These are phyloP conservation scores for Trachops cirrhosus DNA, from an alignment of 2,797 vertebrate genomes.

Conservation along the genomic window DNA sequence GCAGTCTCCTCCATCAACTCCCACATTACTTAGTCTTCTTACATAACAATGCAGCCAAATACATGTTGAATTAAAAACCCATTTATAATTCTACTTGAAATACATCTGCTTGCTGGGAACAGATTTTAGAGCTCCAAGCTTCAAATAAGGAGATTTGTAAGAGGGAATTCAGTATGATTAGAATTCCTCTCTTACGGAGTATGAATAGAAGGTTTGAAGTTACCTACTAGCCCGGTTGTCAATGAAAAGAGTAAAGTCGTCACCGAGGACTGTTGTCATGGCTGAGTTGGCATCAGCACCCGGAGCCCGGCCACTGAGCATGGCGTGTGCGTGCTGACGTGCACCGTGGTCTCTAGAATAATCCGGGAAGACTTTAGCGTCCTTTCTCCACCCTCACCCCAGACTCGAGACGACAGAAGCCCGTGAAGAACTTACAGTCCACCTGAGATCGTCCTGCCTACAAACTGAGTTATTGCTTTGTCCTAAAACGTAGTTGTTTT, in stretches of 20 bases:
- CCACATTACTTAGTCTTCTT: slow-evolving; percentile 49
- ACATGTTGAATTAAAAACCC: slow-evolving; percentile 65
- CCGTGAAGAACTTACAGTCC: not conserved
- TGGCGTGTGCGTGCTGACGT: not conserved
- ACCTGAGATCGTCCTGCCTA: slow-evolving; percentile 37
- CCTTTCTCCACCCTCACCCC: not conserved
- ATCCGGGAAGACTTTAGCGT: not conserved
- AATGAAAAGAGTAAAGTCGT: not conserved
- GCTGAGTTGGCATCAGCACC: not conserved
- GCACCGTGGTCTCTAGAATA: not conserved
- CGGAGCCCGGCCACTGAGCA: not conserved
- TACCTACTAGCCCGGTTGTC: not conserved
- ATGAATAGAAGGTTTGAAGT: slow-evolving; percentile 47
- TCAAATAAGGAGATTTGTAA: slow-evolving; percentile 38
- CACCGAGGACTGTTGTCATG: not conserved
- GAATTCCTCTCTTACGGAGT: not conserved
- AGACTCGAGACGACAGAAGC: not conserved
- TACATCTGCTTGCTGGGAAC: slow-evolving; percentile 51
- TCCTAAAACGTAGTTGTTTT: slow-evolving; percentile 41
- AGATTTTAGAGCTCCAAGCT: slow-evolving; percentile 29
- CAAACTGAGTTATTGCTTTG: slow-evolving; percentile 51
- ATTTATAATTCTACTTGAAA: slow-evolving; percentile 60
- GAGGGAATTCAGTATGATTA: slow-evolving; percentile 48
- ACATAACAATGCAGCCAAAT: slow-evolving; percentile 58
- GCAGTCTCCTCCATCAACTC: slow-evolving; percentile 43